Base-by-base conservation (phyloP, 2,113 vertebrate genomes). In the Monopterus albus region DNA sequence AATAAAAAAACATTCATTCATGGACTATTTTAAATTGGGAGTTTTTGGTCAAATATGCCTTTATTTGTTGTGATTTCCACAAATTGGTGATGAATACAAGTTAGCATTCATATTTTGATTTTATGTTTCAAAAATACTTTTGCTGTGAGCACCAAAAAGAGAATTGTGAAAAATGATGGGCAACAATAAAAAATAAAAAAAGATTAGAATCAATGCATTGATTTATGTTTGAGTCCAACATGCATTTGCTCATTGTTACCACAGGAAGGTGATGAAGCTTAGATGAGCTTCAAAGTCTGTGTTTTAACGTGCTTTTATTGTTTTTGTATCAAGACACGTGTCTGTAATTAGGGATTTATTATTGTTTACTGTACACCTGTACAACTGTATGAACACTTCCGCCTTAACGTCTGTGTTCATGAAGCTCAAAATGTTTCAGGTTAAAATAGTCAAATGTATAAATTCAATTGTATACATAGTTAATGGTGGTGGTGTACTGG, bases 101-200 rank as follows among this genome's bases (percentile, higher is more conserved):
- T 17, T 42, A 51, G 6, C 0, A 6, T 46, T 57, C 13, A 17
- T 29, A 20, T 13, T 9, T 9, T 45, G 6, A 29, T 17, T 39
- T 15, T 57, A 25, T 56, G 21, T 6, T 28, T 50, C 9, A 26
- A 18, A 11, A 31, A 25, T 25, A 21, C 52, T 13, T 46, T 47
- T 36, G 7, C 17, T 17, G 14, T 36, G 13, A 36, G 25, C 8
- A 28, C 0, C 14, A 40, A 60, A 49, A 60, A 71, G 14, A 47
- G 17, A 3, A 28, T 7, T 8, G 5, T 23, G n/a, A 7, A 43
- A 47, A n/a, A 23, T 36, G n/a, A 63, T 26, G 5, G 10, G 14
- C 21, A 25, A 7, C n/a, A 75, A 76, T 61, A 72, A 66, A 80
- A n/a, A 45, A 25, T 23, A 3, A 80, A n/a, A 45, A 25, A 18